Base-by-base conservation (phyloP, 2,797 vertebrate genomes). In the Molossus molossus region DNA sequence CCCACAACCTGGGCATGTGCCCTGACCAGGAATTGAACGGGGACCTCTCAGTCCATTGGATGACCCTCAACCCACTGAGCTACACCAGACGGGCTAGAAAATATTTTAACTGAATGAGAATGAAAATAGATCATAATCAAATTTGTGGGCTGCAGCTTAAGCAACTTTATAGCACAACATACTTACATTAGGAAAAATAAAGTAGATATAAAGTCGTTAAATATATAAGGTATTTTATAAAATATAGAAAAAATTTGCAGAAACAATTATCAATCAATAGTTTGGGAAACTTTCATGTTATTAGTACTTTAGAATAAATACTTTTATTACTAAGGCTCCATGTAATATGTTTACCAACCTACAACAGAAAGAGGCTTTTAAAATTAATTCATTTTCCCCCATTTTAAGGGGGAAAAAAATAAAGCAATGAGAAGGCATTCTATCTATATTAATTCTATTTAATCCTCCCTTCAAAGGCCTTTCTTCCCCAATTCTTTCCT, bases 391-490 rank as follows among this genome's bases (percentile, higher is more conserved):
- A 17, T 93, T 65, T 94, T 25, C 86, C 2, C 13, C 53, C 27
- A 95, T n/a, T 67, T 82, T 92, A 65, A 69, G 40, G 40, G 40
- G 29, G 60, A 62, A 77, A 87, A 48, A 87, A 87, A 94, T 87
- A 18, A 94, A 73, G 62, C 77, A 87, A 87, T 64, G 17, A 75
- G 91, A 91, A 93, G 58, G 20, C 1, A 53, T 77, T 91, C 65
- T 53, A 21, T 73, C 60, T 86, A 69, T 62, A 81, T 86, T 65
- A 93, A 79, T 65, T 89, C 6, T 87, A 80, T 17, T 81, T 91
- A 84, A 48, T 58, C 12, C 10, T 80, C 79, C 33, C 80, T 89
- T 89, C 64, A 80, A 91, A 96, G 37, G 70, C 25, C 21, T 67
- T 58, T 64, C 57, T 93, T 87, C 29, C 15, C 37, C 9, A 62